Base-by-base conservation (phyloP, 2,797 vertebrate genomes). In the Sebastolobus altivelis region DNA sequence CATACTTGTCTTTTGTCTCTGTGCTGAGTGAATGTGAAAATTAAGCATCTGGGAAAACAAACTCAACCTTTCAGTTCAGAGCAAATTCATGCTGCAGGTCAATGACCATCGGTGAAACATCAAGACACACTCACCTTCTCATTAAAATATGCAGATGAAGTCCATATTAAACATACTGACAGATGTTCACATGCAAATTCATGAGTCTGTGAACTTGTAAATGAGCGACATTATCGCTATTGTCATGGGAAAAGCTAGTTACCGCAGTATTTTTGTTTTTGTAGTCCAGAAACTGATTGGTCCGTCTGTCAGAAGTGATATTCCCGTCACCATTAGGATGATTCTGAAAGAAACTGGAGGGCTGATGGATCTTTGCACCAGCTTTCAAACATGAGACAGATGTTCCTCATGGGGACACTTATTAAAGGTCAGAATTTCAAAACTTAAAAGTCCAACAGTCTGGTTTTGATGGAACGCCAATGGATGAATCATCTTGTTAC, bases 351-450 rank as follows among this genome's bases (percentile, higher is more conserved):
- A 79, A 54, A 61, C 52, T 33, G 27, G 46, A 46, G 54, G 12
- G 12, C 20, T 83, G 76, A 85, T 83, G 67, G 77, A 87, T 80
- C 56, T 52, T 46, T 76, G 35, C 52, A 60, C 5, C 70, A 35
- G 43, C 75, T 62, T 81, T 88, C 25, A 74, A 73, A 82, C 58
- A 62, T 77, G 43, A 83, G 83, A 87, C 72, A 37, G 77, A 82
- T 85, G 69, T 75, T 87, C 58, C 80, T 78, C 75, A 33, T 3
- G 69, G 77, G 74, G 73, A 72, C n/a, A 33, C n/a, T 80, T 83
- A 87, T 75, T 68, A 90, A 92, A 93, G 89, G 84, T 91, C 87
- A 84, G 46, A 72, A 65, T 81, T 87, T 86, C 40, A 80, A 61
- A 81, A 61, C 70, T 20, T 65, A 37, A 90, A 88, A 87, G 87